Conservation (phyloP, 1,140 invertebrate species). For the Steinernema khuongi region DNA sequence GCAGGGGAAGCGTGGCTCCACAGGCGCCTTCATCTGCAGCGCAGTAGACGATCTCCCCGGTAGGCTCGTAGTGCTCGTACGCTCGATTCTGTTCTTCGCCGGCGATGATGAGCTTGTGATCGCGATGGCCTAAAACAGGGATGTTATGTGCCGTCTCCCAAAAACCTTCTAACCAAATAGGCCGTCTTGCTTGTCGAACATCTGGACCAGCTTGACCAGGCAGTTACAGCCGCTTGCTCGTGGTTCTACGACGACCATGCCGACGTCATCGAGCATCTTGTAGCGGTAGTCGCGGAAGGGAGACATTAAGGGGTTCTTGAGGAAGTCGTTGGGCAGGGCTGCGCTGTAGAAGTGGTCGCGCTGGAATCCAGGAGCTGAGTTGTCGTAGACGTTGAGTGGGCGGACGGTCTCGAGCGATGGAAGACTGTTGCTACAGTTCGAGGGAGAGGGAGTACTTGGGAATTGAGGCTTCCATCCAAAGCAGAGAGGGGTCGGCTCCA, state of each 20-base stretch:
- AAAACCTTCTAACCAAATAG: neutral
- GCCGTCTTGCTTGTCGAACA: neutral
- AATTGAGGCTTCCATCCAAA: neutral
- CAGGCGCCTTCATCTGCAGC: neutral
- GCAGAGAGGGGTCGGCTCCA: neutral
- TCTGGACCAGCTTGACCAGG: neutral
- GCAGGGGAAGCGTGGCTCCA: neutral
- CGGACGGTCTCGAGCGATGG: neutral
- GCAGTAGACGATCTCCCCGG: neutral
- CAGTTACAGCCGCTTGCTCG: neutral
- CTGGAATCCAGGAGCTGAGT: neutral
- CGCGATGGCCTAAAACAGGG: neutral
- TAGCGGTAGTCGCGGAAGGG: neutral
- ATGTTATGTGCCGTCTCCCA: neutral
- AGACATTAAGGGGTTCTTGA: neutral
- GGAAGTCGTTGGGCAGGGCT: neutral
- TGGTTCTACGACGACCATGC: neutral
- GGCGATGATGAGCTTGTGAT: slow-evolving; percentile 7
- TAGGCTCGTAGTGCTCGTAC: neutral
- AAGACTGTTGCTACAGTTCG: neutral
- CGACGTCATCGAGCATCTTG: slow-evolving; percentile 5
- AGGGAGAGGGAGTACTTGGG: neutral
- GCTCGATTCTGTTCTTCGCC: neutral
- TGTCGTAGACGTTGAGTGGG: neutral
- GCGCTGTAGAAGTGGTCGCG: slow-evolving; percentile 5